Percentiles rank a stretch among this genome's conserved stretches.
These are phyloP conservation scores for Rhaphigaster nebulosa DNA, from an alignment of 2,888 invertebrate species.

Conservation along the genomic window DNA sequence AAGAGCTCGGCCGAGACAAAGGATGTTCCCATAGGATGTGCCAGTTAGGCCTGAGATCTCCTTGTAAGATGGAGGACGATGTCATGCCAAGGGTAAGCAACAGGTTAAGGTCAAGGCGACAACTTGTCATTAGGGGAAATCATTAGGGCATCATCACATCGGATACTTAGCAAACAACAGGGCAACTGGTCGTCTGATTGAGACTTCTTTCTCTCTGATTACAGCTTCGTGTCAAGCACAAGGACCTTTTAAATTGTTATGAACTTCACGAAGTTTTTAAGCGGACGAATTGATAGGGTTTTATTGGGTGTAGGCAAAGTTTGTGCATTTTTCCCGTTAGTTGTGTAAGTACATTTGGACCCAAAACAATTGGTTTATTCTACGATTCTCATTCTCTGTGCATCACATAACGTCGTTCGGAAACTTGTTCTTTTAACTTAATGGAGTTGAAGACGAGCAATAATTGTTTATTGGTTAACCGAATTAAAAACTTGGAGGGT, in stretches of 20 bases:
- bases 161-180: not conserved
- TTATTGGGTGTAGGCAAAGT: not conserved
- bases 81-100: conserved; percentile 42
- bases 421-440: too few relatives aligned
- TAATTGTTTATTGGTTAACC: too few relatives aligned
- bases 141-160: conserved; percentile 23
- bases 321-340: too few relatives aligned
- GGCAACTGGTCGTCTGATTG: not conserved
- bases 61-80: conserved; percentile 58
- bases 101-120: conserved; percentile 49
- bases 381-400: too few relatives aligned
- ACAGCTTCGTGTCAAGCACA: not conserved
- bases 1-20: not conserved
- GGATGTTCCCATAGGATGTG: conserved; percentile 53
- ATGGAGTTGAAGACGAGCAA: too few relatives aligned
- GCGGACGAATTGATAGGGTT: not conserved
- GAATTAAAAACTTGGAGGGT: too few relatives aligned
- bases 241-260: not conserved
- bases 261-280: not conserved
- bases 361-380: too few relatives aligned
- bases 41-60: conserved; percentile 49
- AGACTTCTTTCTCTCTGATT: not conserved
- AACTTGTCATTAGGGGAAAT: conserved; percentile 37
- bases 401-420: too few relatives aligned
- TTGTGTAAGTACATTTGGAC: too few relatives aligned